Percentiles rank a stretch among this genome's conserved stretches.
Evolutionary conservation across 2,888 invertebrate genomes (phyloP).

Genomic region (Crematogaster levior): DNA sequence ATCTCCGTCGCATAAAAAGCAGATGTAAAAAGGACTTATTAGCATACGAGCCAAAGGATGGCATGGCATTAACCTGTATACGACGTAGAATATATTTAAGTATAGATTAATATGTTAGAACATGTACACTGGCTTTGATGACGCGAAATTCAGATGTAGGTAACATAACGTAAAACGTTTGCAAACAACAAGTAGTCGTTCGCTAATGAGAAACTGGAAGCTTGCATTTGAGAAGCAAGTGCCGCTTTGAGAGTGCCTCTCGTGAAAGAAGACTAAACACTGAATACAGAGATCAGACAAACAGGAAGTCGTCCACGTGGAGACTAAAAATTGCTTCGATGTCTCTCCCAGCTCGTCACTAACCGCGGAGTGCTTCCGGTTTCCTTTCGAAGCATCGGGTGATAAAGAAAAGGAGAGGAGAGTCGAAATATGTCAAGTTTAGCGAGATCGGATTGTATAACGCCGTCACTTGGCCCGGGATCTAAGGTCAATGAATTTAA

Average conservation of each 20-base stretch:
- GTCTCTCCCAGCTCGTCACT: constrained; percentile 31
- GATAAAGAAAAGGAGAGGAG: not conserved
- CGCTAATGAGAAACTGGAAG: constrained; percentile 32
- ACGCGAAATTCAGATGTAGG: not conserved
- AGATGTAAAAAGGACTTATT: not conserved
- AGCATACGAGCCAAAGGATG: not conserved
- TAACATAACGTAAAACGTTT: not conserved
- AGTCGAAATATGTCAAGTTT: not conserved
- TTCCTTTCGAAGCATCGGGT: constrained; percentile 13
- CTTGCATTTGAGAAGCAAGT: not conserved
- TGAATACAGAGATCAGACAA: constrained; percentile 26
- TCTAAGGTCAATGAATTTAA: constrained; percentile 16
- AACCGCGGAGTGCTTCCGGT: constrained; percentile 56
- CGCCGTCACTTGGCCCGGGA: not conserved
- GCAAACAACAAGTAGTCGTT: not conserved
- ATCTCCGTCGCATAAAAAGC: not conserved
- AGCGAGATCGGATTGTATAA: constrained; percentile 5
- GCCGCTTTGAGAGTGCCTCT: not conserved
- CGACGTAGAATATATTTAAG: not conserved
- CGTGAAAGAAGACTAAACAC: constrained; percentile 2
- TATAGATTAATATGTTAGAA: not conserved
- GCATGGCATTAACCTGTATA: not conserved
- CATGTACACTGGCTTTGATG: not conserved
- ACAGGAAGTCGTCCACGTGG: constrained; percentile 56
- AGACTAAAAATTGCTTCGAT: constrained; percentile 65